Percentiles rank a stretch among this genome's conserved stretches.
Conservation (phyloP, 2,113 vertebrate genomes). For the Lichenostomus cassidix region DNA sequence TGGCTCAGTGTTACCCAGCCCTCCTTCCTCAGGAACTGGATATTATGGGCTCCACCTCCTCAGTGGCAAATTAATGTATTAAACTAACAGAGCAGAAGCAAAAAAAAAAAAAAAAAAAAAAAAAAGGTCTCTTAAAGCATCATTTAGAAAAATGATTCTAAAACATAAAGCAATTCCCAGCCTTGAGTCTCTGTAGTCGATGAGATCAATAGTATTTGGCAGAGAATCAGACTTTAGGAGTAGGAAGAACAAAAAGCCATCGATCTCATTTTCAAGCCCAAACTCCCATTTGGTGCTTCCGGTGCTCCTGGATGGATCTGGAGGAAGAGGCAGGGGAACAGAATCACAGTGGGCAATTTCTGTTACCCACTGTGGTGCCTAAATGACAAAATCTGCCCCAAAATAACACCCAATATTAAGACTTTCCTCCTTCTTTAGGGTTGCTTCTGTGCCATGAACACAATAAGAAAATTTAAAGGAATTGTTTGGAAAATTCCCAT, state of each 20-base stretch:
- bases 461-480: neutral
- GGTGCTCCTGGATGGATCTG: neutral
- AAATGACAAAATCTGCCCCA: neutral
- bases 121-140: neutral
- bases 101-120: neutral
- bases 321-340: neutral
- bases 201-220: neutral
- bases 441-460: neutral
- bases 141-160: neutral
- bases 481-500: neutral
- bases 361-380: neutral
- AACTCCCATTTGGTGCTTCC: neutral
- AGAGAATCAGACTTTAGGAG: neutral
- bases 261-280: neutral
- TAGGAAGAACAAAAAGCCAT: accelerated
- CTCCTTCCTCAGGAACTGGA: slow-evolving; percentile 45
- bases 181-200: neutral
- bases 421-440: neutral
- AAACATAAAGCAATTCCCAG: neutral
- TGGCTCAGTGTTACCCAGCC: slow-evolving; percentile 40
- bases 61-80: slow-evolving; percentile 31
- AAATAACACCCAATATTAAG: neutral
- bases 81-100: slow-evolving; percentile 33
- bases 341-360: neutral
- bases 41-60: slow-evolving; percentile 37